Conservation (phyloP, 2,113 vertebrate species). For the Pollimyrus isidori region DNA sequence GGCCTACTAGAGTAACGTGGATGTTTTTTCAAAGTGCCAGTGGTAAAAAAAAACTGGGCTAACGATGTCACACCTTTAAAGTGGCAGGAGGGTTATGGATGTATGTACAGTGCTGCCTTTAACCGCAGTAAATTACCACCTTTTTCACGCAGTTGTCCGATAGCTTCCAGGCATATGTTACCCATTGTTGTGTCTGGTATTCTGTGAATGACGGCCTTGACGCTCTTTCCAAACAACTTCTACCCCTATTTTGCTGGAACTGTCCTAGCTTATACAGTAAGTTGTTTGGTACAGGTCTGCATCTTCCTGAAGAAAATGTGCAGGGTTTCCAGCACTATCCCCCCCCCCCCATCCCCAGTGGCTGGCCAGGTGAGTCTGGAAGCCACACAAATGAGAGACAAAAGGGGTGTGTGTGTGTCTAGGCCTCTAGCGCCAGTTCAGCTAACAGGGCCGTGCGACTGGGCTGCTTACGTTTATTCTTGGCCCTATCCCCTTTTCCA, state of each 20-base stretch:
- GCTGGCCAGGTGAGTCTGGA: neutral
- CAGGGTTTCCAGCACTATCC: neutral
- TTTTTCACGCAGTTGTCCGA: neutral
- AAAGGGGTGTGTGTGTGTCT: neutral
- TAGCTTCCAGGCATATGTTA: neutral
- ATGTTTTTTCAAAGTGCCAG: neutral
- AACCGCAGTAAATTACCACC: neutral
- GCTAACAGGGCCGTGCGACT: constrained; percentile 7
- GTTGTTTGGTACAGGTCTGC: too few relatives aligned
- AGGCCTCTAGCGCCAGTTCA: constrained; percentile 11
- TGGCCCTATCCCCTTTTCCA: neutral
- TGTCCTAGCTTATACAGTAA: too few relatives aligned
- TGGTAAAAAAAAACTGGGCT: neutral
- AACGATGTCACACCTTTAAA: neutral
- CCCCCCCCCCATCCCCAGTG: neutral
- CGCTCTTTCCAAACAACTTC: neutral
- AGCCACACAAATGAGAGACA: neutral
- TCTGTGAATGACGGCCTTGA: neutral
- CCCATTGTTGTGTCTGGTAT: neutral
- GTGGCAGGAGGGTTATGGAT: neutral
- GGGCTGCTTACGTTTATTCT: constrained; percentile 2
- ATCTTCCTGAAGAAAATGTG: too few relatives aligned
- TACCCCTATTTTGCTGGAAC: neutral
- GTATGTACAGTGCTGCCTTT: neutral
- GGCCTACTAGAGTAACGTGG: neutral